Evolutionary conservation across 2,113 vertebrate species (phyloP).

Genomic region (Anguilla japonica): DNA sequence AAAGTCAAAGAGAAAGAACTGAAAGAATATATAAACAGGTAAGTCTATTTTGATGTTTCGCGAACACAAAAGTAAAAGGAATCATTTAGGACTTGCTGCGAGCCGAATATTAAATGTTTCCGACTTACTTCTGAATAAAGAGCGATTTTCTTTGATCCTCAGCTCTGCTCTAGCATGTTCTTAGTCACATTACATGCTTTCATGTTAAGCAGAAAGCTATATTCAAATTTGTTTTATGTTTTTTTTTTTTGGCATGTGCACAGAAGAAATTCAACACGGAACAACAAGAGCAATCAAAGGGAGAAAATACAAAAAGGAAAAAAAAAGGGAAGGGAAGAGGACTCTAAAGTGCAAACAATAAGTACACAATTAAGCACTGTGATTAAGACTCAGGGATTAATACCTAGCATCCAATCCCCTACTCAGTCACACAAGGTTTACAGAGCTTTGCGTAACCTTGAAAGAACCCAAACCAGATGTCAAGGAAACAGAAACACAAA

Average conservation of each 20-base stretch:
- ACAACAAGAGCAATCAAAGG: not conserved
- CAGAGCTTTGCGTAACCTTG: too few relatives aligned
- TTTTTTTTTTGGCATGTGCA: not conserved
- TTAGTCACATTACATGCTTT: not conserved
- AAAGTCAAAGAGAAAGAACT: not conserved
- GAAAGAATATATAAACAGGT: not conserved
- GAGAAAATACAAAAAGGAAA: not conserved
- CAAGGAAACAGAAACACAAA: too few relatives aligned
- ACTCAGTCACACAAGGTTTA: too few relatives aligned
- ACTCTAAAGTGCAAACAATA: not conserved
- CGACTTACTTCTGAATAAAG: not conserved
- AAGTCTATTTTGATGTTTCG: not conserved
- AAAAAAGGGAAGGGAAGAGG: not conserved
- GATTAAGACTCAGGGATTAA: too few relatives aligned
- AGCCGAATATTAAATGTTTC: not conserved
- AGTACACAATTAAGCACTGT: too few relatives aligned
- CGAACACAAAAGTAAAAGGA: not conserved
- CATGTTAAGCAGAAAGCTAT: not conserved
- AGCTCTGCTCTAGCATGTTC: not conserved
- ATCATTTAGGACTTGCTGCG: not conserved
- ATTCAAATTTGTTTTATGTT: not conserved
- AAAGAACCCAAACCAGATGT: too few relatives aligned
- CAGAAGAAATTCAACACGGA: not conserved
- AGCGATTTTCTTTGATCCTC: not conserved
- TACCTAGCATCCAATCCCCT: too few relatives aligned